Base-by-base conservation (phyloP, 2,888 invertebrate genomes). In the Epinotia brunnichana region DNA sequence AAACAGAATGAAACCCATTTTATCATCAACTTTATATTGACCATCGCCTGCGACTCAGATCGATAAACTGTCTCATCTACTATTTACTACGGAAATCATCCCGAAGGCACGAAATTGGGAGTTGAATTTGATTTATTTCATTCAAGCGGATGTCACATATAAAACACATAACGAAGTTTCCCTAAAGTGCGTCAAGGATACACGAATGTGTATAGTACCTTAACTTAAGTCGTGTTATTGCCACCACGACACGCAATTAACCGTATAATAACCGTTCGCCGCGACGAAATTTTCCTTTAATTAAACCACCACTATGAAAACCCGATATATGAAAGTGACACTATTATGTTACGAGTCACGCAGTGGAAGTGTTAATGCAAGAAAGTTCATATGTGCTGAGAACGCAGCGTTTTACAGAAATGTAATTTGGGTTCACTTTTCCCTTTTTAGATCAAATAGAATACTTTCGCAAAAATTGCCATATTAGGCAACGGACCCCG, bases 251-350 rank as follows among this genome's bases (percentile, higher is more conserved):
- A 72, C 67, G 68, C 73, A 63, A 69, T 73, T 68, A 69, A 56
- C 51, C 63, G 62, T 69, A 53, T 59, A 73, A 73, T 69, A 73
- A 73, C 73, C 69, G 73, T 73, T 69, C 51, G 62, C 17, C 13
- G 7, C 62, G 44, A 53, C 61, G 68, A 69, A 73, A 73, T 69
- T 73, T 69, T 69, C 69, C 68, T 69, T 68, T 73, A 73, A 73
- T 73, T 73, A 73, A 73, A 73, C 73, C 67, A 4, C 39, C 29
- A 61, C 68, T 73, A 73, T 73, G 73, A 69, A 69, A 73, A 69
- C 73, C 57, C 59, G 51, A 63, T 69, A 68, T 73, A 59, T 59
- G 57, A 56, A 73, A 68, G 73, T 73, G 73, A 63, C 73, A 69
- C 61, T 67, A 70, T 53, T 64, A 68, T 72, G 72, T 68, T 59